These are phyloP conservation scores for Alca torda DNA, from an alignment of 2,797 vertebrate species.

Conservation along the genomic window DNA sequence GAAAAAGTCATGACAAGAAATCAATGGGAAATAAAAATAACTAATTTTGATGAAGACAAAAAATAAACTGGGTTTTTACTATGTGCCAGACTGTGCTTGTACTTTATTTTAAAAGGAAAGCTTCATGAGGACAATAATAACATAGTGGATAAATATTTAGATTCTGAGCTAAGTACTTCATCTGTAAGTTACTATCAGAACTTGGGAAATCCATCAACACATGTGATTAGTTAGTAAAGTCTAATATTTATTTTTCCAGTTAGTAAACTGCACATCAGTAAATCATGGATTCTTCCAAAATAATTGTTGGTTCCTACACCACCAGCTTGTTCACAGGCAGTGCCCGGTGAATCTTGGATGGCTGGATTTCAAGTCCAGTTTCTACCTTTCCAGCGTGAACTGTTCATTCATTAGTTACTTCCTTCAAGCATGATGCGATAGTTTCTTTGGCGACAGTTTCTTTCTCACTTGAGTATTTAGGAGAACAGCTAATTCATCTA, in stretches of 20 bases:
- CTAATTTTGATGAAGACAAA: background rate
- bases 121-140: background rate
- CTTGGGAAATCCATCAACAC: background rate
- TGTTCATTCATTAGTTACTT: background rate
- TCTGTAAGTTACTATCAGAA: background rate
- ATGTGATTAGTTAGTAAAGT: background rate
- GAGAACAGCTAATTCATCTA: conserved; percentile 18
- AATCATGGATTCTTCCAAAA: background rate
- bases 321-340: background rate
- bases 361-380: background rate
- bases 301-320: rapidly evolving
- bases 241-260: background rate
- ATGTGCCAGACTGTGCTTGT: background rate
- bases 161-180: background rate
- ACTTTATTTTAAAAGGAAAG: background rate
- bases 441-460: background rate
- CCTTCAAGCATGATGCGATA: background rate
- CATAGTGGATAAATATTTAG: background rate
- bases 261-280: background rate
- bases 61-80: background rate
- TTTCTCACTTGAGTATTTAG: conserved; percentile 2
- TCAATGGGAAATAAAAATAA: background rate
- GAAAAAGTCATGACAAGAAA: background rate
- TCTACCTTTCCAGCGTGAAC: background rate
- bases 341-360: background rate